These are phyloP conservation scores for Nasonovia ribisnigri DNA, from an alignment of 2,888 invertebrate species.

Conservation along the genomic window DNA sequence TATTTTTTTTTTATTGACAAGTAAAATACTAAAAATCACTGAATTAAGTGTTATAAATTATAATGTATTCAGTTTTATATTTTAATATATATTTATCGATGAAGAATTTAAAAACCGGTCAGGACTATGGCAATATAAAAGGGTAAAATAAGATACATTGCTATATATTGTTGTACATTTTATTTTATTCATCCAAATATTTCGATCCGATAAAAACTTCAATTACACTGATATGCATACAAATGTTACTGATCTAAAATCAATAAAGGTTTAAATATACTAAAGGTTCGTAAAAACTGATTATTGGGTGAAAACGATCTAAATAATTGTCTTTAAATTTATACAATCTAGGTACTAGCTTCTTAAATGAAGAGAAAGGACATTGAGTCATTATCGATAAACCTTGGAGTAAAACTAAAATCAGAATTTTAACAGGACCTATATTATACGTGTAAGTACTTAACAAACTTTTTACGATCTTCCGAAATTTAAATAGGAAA, in stretches of 20 bases:
- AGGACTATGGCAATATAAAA: slow-evolving; percentile 36
- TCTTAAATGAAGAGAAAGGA: slow-evolving; percentile 36
- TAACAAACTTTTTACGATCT: slow-evolving; percentile 48
- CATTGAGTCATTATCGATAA: slow-evolving; percentile 39
- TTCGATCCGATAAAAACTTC: slow-evolving; percentile 40
- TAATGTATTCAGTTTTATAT: neutral
- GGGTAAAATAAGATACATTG: slow-evolving; percentile 13
- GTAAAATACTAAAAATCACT: neutral
- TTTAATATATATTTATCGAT: slow-evolving; percentile 37
- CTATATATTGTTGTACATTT: slow-evolving; percentile 29
- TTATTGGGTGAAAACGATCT: slow-evolving; percentile 44
- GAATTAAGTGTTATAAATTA: slow-evolving; percentile 32
- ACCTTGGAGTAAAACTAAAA: slow-evolving; percentile 14
- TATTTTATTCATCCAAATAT: slow-evolving; percentile 32
- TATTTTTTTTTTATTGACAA: neutral
- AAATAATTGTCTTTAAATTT: slow-evolving; percentile 45
- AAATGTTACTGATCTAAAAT: slow-evolving; percentile 36
- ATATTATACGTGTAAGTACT: neutral
- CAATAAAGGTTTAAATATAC: slow-evolving; percentile 35
- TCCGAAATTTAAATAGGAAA: slow-evolving; percentile 37
- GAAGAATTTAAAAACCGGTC: slow-evolving; percentile 43
- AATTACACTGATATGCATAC: slow-evolving; percentile 25
- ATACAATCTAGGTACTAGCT: slow-evolving; percentile 8
- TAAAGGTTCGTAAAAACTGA: slow-evolving; percentile 23
- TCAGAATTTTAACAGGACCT: slow-evolving; percentile 21